Evolutionary conservation across 2,888 invertebrate genomes (phyloP).

Genomic region (Drosophila hamatofila): DNA sequence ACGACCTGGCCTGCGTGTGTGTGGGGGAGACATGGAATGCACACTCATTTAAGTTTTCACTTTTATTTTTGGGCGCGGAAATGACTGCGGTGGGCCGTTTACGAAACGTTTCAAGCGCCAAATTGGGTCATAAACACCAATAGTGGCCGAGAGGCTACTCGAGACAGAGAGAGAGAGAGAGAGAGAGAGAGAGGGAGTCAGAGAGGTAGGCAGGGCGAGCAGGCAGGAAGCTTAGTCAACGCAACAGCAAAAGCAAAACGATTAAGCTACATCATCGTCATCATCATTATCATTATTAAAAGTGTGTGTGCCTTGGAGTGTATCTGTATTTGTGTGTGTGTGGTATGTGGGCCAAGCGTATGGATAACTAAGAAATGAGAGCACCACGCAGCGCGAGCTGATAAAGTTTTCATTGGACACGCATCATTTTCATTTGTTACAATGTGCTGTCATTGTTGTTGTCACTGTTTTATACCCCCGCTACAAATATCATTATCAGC

Average conservation of each 20-base stretch:
- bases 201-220: slow-evolving; percentile 9
- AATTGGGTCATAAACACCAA: slow-evolving; percentile 76
- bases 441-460: slow-evolving; percentile 42
- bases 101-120: slow-evolving; percentile 55
- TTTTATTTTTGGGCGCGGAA: slow-evolving; percentile 76
- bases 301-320: slow-evolving; percentile 5
- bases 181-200: slow-evolving; percentile 4
- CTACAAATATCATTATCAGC: slow-evolving; percentile 42
- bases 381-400: slow-evolving; percentile 47
- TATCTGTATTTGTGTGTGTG: slow-evolving; percentile 18
- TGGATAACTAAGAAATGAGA: slow-evolving; percentile 53
- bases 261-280: slow-evolving; percentile 57
- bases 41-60: slow-evolving; percentile 64
- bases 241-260: slow-evolving; percentile 34
- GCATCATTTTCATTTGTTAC: slow-evolving; percentile 61
- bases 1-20: not conserved
- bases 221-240: slow-evolving; percentile 46
- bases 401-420: slow-evolving; percentile 64
- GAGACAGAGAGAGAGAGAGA: not conserved
- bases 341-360: slow-evolving; percentile 47
- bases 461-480: slow-evolving; percentile 19
- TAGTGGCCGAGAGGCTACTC: slow-evolving; percentile 53
- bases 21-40: slow-evolving; percentile 20
- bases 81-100: slow-evolving; percentile 58
- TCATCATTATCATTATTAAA: slow-evolving; percentile 28